phyloP scores from a whole-genome alignment of 2,888 invertebrate genomes.

The Cremastinae sp. region DNA sequence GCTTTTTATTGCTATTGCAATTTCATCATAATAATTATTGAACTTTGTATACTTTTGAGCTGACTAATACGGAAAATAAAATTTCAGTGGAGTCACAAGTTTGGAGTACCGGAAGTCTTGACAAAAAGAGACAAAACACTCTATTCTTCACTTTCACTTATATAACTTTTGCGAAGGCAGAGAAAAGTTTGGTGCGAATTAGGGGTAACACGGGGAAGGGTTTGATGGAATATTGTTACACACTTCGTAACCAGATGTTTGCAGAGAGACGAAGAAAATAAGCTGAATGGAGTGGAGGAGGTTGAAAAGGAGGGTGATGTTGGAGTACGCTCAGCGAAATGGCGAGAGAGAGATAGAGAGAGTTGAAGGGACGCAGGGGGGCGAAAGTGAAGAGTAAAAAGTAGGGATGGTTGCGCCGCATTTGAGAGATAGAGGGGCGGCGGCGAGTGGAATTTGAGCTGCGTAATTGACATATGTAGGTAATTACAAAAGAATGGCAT shows the following conservation, averaged over 20 bases:
- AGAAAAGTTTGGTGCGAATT: not conserved
- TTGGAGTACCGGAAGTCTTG: too few relatives aligned
- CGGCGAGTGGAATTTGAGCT: constrained; percentile 64
- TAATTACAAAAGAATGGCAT: constrained; percentile 69
- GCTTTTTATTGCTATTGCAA: too few relatives aligned
- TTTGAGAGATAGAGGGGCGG: constrained; percentile 21
- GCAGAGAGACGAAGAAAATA: constrained; percentile 45
- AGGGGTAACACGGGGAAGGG: constrained; percentile 12
- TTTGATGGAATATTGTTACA: constrained; percentile 43
- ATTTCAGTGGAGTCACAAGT: too few relatives aligned
- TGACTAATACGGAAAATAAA: too few relatives aligned
- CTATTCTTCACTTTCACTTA: too few relatives aligned
- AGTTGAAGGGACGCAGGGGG: not conserved
- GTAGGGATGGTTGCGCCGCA: not conserved
- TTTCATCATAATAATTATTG: too few relatives aligned
- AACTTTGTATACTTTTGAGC: too few relatives aligned
- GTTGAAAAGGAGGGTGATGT: constrained; percentile 34
- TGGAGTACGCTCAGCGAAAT: constrained; percentile 34
- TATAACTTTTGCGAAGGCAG: not conserved
- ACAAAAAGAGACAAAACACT: too few relatives aligned
- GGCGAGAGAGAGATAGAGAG: constrained; percentile 9
- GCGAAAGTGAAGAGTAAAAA: constrained; percentile 28
- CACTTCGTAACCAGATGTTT: constrained; percentile 28
- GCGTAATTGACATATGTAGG: constrained; percentile 70
- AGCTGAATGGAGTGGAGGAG: constrained; percentile 45